phyloP scores from a whole-genome alignment of 2,113 vertebrate species.

The Microtus montanus region DNA sequence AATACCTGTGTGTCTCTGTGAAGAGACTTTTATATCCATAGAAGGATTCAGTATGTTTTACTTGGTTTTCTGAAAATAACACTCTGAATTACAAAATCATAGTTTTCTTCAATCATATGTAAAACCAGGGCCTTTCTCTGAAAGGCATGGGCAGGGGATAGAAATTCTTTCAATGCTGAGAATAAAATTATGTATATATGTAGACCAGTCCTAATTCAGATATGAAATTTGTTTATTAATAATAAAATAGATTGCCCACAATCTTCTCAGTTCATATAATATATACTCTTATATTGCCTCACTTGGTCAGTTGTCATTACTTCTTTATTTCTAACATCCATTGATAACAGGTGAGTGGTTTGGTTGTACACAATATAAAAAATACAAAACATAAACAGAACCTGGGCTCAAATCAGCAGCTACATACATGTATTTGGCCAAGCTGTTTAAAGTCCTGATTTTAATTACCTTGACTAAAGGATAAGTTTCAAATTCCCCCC shows the following conservation, averaged over 20 bases:
- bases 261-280: neutral
- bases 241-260: neutral
- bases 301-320: constrained; percentile 10
- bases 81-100: constrained; percentile 22
- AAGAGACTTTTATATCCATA: neutral
- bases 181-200: constrained; percentile 6
- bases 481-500: neutral
- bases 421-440: neutral
- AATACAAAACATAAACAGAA: neutral
- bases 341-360: neutral
- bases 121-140: neutral
- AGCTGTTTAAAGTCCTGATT: neutral
- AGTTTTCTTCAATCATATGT: neutral
- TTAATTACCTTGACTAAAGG: neutral
- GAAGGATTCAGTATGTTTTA: neutral
- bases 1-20: neutral
- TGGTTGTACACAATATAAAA: neutral
- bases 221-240: neutral
- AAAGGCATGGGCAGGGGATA: neutral
- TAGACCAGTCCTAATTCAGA: neutral
- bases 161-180: neutral
- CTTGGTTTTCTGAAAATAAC: neutral
- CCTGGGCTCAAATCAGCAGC: neutral
- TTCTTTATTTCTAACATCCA: constrained; percentile 10
- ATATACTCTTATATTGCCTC: neutral